Percentiles rank a stretch among this genome's conserved stretches.
Evolutionary conservation across 2,888 invertebrate species (phyloP).

Genomic region (Microctonus aethiopoides): DNA sequence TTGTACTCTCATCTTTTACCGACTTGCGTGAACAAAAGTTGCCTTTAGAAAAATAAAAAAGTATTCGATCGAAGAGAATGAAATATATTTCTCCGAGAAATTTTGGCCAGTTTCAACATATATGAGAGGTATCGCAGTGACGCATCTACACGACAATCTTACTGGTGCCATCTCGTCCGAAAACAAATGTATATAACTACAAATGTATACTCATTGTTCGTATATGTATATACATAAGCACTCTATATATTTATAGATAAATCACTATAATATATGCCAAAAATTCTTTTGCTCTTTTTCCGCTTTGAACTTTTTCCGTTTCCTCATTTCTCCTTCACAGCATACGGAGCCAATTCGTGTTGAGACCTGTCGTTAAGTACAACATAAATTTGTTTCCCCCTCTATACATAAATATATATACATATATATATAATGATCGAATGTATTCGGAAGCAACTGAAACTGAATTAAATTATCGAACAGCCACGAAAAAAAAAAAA

Average conservation of each 20-base stretch:
- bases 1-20: not conserved
- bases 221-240: not conserved
- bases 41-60: too few relatives aligned
- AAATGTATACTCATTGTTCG: not conserved
- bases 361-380: conserved; percentile 42
- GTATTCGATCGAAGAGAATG: not conserved
- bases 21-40: not conserved
- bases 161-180: conserved; percentile 3
- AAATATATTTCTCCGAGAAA: not conserved
- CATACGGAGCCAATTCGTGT: conserved; percentile 44
- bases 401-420: too few relatives aligned
- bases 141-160: conserved; percentile 23
- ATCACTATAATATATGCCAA: not conserved
- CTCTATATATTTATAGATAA: not conserved
- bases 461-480: not conserved
- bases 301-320: not conserved
- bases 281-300: not conserved
- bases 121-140: not conserved
- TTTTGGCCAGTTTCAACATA: not conserved
- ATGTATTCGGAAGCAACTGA: not conserved
- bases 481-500: not conserved
- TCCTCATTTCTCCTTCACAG: not conserved
- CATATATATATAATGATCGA: not conserved
- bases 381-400: conserved; percentile 46
- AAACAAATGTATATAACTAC: conserved; percentile 29